These are phyloP conservation scores for Gila orcuttii DNA, from an alignment of 2,113 vertebrate genomes.

Conservation along the genomic window DNA sequence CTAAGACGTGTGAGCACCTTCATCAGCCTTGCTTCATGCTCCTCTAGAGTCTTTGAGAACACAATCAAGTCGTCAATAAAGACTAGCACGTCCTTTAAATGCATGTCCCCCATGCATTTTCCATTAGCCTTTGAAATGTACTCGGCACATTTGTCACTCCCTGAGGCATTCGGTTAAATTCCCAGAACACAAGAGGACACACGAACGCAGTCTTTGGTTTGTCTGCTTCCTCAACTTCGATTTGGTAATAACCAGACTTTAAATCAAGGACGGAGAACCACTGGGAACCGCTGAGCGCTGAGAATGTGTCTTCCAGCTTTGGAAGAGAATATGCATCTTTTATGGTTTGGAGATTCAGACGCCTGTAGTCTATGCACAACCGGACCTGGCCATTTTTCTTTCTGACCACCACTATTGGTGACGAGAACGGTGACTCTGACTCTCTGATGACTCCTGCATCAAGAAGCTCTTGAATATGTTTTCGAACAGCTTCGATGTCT, in stretches of 20 bases:
- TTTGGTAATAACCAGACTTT: slow-evolving; percentile 5
- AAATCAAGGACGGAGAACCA: slow-evolving; percentile 43
- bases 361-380: slow-evolving; percentile 13
- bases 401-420: slow-evolving; percentile 34
- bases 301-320: slow-evolving; percentile 42
- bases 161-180: background rate
- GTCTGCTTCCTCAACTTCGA: background rate
- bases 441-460: slow-evolving; percentile 13
- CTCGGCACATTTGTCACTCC: background rate
- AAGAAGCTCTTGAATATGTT: slow-evolving; percentile 9
- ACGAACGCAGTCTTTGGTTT: background rate
- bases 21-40: slow-evolving; percentile 11
- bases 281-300: background rate
- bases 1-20: no score
- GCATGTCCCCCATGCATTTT: slow-evolving; percentile 28
- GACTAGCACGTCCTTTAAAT: background rate
- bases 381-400: slow-evolving; percentile 33
- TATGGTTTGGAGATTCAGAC: slow-evolving; percentile 15
- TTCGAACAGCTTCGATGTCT: background rate
- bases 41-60: slow-evolving; percentile 26
- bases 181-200: background rate
- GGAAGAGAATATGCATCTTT: background rate
- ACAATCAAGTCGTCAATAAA: background rate
- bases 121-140: background rate
- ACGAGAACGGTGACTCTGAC: slow-evolving; percentile 19